phyloP scores from a whole-genome alignment of 2,888 invertebrate genomes.

The Prosapia bicincta region DNA sequence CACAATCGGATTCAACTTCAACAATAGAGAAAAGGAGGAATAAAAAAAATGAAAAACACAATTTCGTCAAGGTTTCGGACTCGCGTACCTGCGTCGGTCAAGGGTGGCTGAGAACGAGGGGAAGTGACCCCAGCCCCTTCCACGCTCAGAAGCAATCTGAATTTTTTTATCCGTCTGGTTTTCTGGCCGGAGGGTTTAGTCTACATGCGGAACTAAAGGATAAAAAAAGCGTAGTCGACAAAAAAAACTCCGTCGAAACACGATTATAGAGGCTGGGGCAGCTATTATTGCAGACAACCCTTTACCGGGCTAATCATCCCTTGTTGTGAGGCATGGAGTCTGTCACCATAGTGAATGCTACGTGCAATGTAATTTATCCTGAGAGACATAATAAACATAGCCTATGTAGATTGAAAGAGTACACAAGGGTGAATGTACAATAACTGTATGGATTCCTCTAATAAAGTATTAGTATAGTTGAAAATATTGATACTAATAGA shows the following conservation, averaged over 20 bases:
- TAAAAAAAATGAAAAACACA: too few species aligned
- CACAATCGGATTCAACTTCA: too few species aligned
- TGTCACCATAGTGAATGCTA: too few species aligned
- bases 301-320: neutral
- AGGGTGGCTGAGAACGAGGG: slow-evolving; percentile 4
- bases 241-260: neutral
- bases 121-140: slow-evolving; percentile 12
- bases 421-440: too few species aligned
- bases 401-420: too few species aligned
- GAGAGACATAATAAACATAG: too few species aligned
- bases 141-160: slow-evolving; percentile 15
- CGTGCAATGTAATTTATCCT: too few species aligned
- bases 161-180: slow-evolving; percentile 26
- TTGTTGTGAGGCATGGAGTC: too few species aligned
- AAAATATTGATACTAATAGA: too few species aligned
- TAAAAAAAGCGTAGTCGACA: neutral
- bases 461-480: too few species aligned
- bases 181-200: slow-evolving; percentile 15
- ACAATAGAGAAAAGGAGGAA: too few species aligned
- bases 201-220: slow-evolving; percentile 15
- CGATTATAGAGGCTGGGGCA: neutral
- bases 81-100: neutral
- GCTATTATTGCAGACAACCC: neutral
- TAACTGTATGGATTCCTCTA: too few species aligned
- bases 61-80: neutral